These are phyloP conservation scores for Palythoa grandis DNA, from an alignment of 92 coral and sea anemone species.

Conservation along the genomic window DNA sequence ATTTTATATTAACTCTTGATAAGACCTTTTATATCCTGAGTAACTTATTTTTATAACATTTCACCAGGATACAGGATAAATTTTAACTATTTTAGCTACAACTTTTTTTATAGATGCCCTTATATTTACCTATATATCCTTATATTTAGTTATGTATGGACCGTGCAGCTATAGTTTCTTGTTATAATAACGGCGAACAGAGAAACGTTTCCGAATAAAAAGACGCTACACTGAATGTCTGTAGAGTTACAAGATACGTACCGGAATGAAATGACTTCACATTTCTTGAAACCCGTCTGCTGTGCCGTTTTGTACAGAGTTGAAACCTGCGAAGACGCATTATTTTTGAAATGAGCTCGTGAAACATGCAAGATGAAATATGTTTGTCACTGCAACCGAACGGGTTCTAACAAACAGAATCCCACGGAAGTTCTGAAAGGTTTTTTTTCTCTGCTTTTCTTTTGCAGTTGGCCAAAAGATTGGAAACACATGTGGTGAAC, in stretches of 20 bases:
- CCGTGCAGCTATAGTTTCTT: too few species aligned
- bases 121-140: too few species aligned
- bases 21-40: too few species aligned
- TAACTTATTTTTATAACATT: too few species aligned
- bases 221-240: neutral
- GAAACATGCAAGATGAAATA: too few species aligned
- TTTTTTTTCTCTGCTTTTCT: too few species aligned
- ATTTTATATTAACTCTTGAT: too few species aligned
- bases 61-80: too few species aligned
- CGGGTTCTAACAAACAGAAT: neutral
- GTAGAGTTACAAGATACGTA: constrained; percentile 17
- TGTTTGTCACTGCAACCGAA: neutral
- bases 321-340: constrained; percentile 31
- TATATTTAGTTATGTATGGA: too few species aligned
- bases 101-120: too few species aligned
- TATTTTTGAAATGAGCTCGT: neutral
- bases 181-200: neutral
- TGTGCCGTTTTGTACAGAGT: constrained; percentile 38
- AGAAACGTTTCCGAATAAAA: neutral
- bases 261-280: constrained; percentile 78
- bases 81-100: too few species aligned
- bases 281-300: constrained; percentile 57
- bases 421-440: too few species aligned
- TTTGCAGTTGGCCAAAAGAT: neutral
- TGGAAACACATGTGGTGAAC: neutral